Conservation (phyloP, 2,113 vertebrate species). For the Eidolon helvum region DNA sequence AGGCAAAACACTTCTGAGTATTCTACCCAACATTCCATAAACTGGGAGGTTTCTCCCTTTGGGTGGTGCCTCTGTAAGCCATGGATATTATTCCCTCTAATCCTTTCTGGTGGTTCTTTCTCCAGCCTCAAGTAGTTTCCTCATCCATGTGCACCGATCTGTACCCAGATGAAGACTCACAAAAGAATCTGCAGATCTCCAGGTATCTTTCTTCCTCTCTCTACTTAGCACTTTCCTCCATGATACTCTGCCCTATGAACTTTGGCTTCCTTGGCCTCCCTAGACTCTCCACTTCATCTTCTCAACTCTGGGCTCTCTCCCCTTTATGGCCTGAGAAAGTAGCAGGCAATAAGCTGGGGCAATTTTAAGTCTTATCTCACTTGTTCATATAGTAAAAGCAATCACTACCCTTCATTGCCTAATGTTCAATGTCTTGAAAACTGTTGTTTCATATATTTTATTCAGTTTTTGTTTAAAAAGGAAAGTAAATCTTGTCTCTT, state of each 20-base stretch:
- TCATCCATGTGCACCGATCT: neutral
- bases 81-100: neutral
- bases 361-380: neutral
- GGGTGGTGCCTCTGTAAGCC: neutral
- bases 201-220: neutral
- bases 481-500: neutral
- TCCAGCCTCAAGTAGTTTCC: neutral
- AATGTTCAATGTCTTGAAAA: neutral
- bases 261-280: neutral
- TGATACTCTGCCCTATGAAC: neutral
- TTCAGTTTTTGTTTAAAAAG: neutral
- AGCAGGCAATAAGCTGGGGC: neutral
- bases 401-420: neutral
- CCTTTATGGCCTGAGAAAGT: neutral
- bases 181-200: neutral
- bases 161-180: neutral
- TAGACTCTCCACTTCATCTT: neutral
- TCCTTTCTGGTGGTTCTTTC: neutral
- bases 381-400: neutral
- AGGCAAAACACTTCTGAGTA: neutral
- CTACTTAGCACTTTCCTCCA: neutral
- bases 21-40: neutral
- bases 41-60: neutral
- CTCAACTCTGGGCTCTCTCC: neutral
- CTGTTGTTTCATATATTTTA: neutral